phyloP scores from a whole-genome alignment of 2,888 invertebrate species.

The Rotaria sp. region DNA sequence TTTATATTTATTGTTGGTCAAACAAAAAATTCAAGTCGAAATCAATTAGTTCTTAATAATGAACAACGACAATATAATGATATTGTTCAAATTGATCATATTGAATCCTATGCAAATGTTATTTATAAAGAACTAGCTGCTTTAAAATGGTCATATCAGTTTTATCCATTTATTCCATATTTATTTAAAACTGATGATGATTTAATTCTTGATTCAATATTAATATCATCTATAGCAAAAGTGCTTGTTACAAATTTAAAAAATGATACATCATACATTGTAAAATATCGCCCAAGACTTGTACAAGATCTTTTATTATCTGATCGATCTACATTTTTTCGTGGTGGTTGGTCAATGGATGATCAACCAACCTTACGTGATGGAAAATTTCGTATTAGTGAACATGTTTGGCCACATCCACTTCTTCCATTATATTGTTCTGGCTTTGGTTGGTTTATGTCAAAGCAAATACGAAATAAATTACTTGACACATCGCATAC shows the following conservation, averaged over 20 bases:
- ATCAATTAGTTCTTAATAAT: neutral
- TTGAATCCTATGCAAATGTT: neutral
- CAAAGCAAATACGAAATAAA: neutral
- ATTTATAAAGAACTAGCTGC: neutral
- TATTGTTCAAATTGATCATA: neutral
- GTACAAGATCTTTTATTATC: neutral
- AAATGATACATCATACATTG: neutral
- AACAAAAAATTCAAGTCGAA: too few relatives aligned
- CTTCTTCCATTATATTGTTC: neutral
- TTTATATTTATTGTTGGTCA: neutral
- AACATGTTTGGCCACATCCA: neutral
- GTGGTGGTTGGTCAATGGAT: neutral
- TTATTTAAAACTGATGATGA: conserved; percentile 27
- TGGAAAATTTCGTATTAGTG: neutral
- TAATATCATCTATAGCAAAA: neutral
- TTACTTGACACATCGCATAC: neutral
- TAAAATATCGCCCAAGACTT: neutral
- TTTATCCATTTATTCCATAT: neutral
- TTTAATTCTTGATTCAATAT: neutral
- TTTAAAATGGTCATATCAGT: neutral
- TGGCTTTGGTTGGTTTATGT: neutral
- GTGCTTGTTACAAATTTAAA: neutral
- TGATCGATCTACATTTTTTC: neutral
- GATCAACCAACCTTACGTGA: neutral
- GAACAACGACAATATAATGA: neutral